These are phyloP conservation scores for Xestia c-nigrum DNA, from an alignment of 2,888 invertebrate genomes.

Conservation along the genomic window DNA sequence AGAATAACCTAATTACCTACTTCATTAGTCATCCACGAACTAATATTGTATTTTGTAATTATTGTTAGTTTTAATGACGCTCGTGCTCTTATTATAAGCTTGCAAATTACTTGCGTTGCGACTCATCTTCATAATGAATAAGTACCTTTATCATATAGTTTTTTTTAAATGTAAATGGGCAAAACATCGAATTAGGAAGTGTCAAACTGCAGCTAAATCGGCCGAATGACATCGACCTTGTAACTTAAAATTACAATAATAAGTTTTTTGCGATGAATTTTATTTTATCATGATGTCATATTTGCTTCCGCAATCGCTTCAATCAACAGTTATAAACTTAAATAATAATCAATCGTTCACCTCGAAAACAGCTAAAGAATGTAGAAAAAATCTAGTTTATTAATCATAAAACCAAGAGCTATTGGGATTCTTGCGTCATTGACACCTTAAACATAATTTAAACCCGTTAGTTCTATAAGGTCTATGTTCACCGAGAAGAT, in stretches of 20 bases:
- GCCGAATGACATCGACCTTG: conserved; percentile 49
- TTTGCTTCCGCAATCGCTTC: conserved; percentile 11
- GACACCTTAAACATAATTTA: not conserved
- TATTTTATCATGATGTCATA: conserved; percentile 28
- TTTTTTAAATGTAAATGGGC: conserved; percentile 1
- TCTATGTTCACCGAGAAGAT: too few species aligned
- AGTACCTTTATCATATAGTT: not conserved
- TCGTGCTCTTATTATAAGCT: not conserved
- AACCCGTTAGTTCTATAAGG: conserved; percentile 17
- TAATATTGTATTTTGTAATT: not conserved
- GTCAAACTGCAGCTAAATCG: conserved; percentile 15
- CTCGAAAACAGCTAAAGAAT: not conserved
- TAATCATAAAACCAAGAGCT: not conserved
- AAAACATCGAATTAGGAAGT: conserved; percentile 38
- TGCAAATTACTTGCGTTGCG: conserved; percentile 1
- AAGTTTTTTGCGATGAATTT: conserved; percentile 10
- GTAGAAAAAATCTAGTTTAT: not conserved
- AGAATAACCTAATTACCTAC: conserved; percentile 8
- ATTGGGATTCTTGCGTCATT: not conserved
- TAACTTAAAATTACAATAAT: conserved; percentile 25
- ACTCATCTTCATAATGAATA: not conserved
- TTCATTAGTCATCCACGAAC: conserved; percentile 20
- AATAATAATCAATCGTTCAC: not conserved
- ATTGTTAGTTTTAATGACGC: not conserved
- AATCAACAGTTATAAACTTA: not conserved